Base-by-base conservation (phyloP, 2,113 vertebrate genomes). In the Megalops atlanticus region DNA sequence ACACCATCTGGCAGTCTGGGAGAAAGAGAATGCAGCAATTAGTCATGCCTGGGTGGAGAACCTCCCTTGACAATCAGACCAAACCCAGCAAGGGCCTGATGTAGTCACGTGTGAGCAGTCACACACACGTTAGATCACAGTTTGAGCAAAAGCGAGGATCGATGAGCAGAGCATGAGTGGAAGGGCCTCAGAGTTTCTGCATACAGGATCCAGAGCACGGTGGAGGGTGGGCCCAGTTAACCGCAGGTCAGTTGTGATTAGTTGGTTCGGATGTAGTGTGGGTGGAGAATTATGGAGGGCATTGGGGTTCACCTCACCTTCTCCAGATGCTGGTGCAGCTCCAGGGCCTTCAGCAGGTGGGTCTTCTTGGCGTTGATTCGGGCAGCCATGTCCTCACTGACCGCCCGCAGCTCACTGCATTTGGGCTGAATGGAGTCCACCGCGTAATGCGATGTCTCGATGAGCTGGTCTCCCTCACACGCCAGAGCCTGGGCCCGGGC, bases 341-440 rank as follows among this genome's bases (percentile, higher is more conserved):
- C 97, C 84, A 96, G 88, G 54, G 96, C 96, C 89, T 95, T 95
- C 83, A 92, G 90, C 12, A 99, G 95, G 43, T 93, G 92, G 27
- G 91, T 90, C 81, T 94, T 94, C 85, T 89, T 94, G 84, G 80
- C 85, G 79, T 83, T 91, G 76, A 93, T 84, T 18, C 90, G 90
- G 0, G 84, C 41, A 36, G 85, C 77, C 10, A 97, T 85, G 21
- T 87, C 89, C 83, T 95, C 93, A 31, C 92, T 94, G 75, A 96
- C 86, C 39, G 89, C 77, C 84, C 91, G 91, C 75, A 99, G 95
- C 89, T 99, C 97, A 6, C 85, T 93, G 89, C 97, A 97, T 91
- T 99, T 99, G 84, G 97, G 97, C 81, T 92, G 92, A 86, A 99
- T 96, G 76, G 97, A 98, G 90, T 99, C 98, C 85, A 97, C 93